phyloP scores from a whole-genome alignment of 2,797 vertebrate species.

The Pipistrellus pygmaeus region DNA sequence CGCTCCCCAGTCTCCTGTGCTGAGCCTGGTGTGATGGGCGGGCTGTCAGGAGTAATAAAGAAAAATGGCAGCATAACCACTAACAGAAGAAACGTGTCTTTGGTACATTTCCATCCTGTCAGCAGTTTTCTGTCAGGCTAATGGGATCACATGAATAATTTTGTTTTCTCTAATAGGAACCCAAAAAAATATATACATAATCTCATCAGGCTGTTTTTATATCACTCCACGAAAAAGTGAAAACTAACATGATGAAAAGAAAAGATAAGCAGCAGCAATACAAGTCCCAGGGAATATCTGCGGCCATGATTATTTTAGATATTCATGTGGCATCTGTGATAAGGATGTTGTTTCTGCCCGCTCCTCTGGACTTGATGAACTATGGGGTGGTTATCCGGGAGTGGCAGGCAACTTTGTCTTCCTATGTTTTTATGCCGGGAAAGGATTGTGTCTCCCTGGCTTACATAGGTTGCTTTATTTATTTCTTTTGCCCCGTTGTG shows the following conservation, averaged over 20 bases:
- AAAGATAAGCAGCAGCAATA: constrained; percentile 77
- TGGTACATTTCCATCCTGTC: constrained; percentile 81
- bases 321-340: constrained; percentile 80
- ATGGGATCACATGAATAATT: constrained; percentile 85
- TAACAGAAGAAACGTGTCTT: constrained; percentile 73
- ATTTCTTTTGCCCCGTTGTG: constrained; percentile 75
- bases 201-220: constrained; percentile 83
- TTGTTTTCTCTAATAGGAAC: constrained; percentile 84
- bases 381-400: constrained; percentile 72
- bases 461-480: constrained; percentile 81
- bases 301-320: constrained; percentile 81
- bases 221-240: constrained; percentile 80
- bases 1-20: not conserved
- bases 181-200: constrained; percentile 82
- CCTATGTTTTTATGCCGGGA: constrained; percentile 64
- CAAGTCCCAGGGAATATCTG: constrained; percentile 79
- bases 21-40: constrained; percentile 73
- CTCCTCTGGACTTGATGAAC: constrained; percentile 79
- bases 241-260: constrained; percentile 72
- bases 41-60: constrained; percentile 79
- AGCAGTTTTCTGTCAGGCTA: constrained; percentile 84
- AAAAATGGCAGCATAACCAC: constrained; percentile 71
- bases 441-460: constrained; percentile 76
- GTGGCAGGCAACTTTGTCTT: constrained; percentile 84
- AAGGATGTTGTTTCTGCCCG: constrained; percentile 74